Evolutionary conservation across 2,113 vertebrate species (phyloP).

Genomic region (Sialia sialis): DNA sequence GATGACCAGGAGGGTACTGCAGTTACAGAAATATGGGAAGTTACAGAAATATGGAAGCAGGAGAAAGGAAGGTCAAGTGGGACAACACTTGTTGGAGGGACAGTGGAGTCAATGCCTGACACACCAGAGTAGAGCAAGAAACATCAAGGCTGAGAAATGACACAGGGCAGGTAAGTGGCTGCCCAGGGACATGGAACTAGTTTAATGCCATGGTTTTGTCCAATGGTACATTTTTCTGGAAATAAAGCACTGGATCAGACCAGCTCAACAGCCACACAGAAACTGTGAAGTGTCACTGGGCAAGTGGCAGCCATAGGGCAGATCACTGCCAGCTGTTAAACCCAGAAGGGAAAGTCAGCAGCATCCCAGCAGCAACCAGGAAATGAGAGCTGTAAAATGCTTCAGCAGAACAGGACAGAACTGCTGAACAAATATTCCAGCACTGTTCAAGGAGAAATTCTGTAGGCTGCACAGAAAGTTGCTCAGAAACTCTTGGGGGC

Average conservation of each 20-base stretch:
- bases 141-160: neutral
- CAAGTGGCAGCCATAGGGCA: neutral
- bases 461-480: neutral
- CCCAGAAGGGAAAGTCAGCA: neutral
- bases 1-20: neutral
- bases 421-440: neutral
- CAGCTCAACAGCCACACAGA: neutral
- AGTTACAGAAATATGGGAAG: neutral
- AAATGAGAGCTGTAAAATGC: rapidly evolving
- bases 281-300: neutral
- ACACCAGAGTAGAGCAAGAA: neutral
- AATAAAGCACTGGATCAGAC: neutral
- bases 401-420: neutral
- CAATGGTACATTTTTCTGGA: neutral
- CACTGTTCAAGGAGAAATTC: neutral
- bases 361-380: neutral
- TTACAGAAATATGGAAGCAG: neutral
- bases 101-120: neutral
- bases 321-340: neutral
- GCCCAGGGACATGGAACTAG: neutral
- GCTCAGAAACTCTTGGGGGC: neutral
- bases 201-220: neutral
- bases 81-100: neutral
- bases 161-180: rapidly evolving
- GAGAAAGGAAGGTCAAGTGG: neutral